Conservation (phyloP, 2,113 vertebrate species). For the Rhinolophus ferrumequinum region DNA sequence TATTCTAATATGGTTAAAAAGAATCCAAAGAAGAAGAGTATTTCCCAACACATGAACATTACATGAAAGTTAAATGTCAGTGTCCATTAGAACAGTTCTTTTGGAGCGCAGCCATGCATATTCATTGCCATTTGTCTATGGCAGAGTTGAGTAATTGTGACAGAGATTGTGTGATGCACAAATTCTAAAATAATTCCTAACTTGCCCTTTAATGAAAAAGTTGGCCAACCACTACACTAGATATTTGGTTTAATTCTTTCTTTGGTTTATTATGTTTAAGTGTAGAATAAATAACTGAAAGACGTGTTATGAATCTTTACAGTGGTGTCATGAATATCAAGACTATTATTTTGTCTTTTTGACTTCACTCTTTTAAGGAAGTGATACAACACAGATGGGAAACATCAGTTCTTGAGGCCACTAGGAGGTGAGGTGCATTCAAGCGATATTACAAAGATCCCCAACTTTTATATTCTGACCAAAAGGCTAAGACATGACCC, state of each 20-base stretch:
- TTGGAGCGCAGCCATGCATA: not conserved
- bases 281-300: not conserved
- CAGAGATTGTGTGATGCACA: not conserved
- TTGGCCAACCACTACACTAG: not conserved
- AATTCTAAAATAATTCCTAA: not conserved
- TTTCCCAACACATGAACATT: not conserved
- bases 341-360: not conserved
- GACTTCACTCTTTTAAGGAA: not conserved
- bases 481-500: not conserved
- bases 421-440: not conserved
- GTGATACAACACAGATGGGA: not conserved
- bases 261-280: not conserved
- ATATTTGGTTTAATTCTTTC: not conserved
- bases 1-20: not conserved
- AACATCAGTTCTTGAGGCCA: not conserved
- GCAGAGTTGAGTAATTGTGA: not conserved
- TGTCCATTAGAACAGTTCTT: not conserved
- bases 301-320: not conserved
- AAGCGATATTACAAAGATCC: not conserved
- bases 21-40: not conserved
- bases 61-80: not conserved
- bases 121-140: not conserved
- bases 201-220: not conserved
- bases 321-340: not conserved
- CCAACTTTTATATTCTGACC: not conserved